Base-by-base conservation (phyloP, 2,888 invertebrate species). In the Catocala nupta region DNA sequence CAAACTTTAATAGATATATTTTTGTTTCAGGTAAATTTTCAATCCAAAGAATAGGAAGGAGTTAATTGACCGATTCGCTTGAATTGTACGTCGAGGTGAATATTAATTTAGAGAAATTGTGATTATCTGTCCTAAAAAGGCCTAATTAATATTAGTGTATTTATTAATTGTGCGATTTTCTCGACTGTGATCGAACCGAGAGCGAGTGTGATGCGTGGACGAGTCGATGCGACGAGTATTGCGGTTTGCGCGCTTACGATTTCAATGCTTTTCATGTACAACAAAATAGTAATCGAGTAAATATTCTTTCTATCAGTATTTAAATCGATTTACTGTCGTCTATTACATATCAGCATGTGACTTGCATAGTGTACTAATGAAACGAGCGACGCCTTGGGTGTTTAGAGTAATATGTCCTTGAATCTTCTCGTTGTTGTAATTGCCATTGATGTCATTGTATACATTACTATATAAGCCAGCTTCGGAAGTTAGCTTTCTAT, bases 61-160 rank as follows among this genome's bases (percentile, higher is more conserved):
- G 77, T 49, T 63, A 63, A 80, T 65, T 75, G 73, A 80, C 78
- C 75, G 70, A 81, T 78, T 79, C 73, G 77, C 85, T 82, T 78
- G 79, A 81, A 79, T 77, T 78, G 78, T 77, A 80, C 82, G 81
- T 84, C 74, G 81, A 86, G 85, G 84, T 86, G 87, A 91, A 77
- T 68, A 78, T 76, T 89, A 87, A 90, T 85, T 90, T 90, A 88
- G 83, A 86, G 82, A 84, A 91, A 91, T 86, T 92, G 92, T 93
- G 93, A 92, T 92, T 90, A 90, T 91, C 90, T 92, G 92, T 93
- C 93, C 93, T 92, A 91, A 90, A 90, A 93, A 89, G 93, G 93
- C 93, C 93, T 94, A 94, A 94, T 92, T 93, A 93, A 91, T 90
- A 85, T 90, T 92, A 94, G 89, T 89, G 83, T 92, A 90, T 90